Evolutionary conservation across 2,888 invertebrate species (phyloP).

Genomic region (Meloe dianella): DNA sequence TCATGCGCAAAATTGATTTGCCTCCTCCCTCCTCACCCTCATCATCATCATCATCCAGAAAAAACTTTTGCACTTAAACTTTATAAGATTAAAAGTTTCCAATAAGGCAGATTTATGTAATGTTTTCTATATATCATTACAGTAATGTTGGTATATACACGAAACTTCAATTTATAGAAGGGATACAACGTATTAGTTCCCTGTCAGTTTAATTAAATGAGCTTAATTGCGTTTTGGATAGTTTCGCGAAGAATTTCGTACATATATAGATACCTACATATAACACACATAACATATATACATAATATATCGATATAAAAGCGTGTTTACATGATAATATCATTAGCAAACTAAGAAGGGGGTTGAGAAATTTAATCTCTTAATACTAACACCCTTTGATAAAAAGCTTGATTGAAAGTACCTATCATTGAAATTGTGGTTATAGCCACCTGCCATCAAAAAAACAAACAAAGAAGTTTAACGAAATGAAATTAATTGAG

Average conservation of each 20-base stretch:
- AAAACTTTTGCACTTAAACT: slow-evolving; percentile 47
- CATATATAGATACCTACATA: not conserved
- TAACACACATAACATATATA: not conserved
- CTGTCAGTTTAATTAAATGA: slow-evolving; percentile 59
- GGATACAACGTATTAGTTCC: slow-evolving; percentile 56
- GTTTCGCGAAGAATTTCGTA: slow-evolving; percentile 57
- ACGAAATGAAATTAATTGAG: slow-evolving; percentile 32
- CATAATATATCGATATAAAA: slow-evolving; percentile 43
- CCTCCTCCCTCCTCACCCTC: slow-evolving; percentile 26
- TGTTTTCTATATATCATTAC: slow-evolving; percentile 48
- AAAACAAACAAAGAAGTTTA: not conserved
- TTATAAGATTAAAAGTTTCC: slow-evolving; percentile 48
- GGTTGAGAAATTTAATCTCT: slow-evolving; percentile 14
- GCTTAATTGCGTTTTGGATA: slow-evolving; percentile 58
- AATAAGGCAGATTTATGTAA: slow-evolving; percentile 44
- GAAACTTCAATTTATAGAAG: slow-evolving; percentile 58
- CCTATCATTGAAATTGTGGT: slow-evolving; percentile 5
- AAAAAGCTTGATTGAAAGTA: slow-evolving; percentile 21
- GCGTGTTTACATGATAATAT: slow-evolving; percentile 42
- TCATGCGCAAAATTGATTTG: slow-evolving; percentile 49
- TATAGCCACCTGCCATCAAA: not conserved
- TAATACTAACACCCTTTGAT: slow-evolving; percentile 8
- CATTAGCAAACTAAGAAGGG: slow-evolving; percentile 34
- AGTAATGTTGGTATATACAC: slow-evolving; percentile 50
- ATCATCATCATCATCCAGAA: not conserved